phyloP scores from a whole-genome alignment of 2,113 vertebrate species.

The Petromus typicus region DNA sequence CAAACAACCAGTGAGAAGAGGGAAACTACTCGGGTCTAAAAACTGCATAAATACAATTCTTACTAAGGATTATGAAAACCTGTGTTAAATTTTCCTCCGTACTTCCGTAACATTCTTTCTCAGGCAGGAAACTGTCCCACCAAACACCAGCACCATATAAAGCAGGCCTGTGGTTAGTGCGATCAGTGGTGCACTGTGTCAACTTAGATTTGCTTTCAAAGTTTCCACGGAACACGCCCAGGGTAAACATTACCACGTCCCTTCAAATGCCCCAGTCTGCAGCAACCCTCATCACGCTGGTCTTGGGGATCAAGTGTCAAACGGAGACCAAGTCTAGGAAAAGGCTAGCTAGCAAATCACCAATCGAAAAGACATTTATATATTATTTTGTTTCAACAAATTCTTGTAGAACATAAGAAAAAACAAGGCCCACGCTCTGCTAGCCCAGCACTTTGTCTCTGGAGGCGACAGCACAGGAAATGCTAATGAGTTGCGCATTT shows the following conservation, averaged over 20 bases:
- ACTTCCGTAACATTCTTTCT: not conserved
- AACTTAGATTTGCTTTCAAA: conserved; percentile 37
- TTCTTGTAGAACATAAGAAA: not conserved
- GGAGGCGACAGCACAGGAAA: not conserved
- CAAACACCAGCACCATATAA: not conserved
- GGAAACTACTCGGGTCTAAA: not conserved
- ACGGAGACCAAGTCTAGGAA: conserved; percentile 14
- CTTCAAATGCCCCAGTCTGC: conserved; percentile 54
- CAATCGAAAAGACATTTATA: not conserved
- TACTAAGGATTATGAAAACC: conserved; percentile 22
- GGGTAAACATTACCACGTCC: conserved; percentile 58
- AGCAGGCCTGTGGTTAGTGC: not conserved
- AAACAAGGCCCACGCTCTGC: not conserved
- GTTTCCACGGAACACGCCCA: conserved; percentile 58
- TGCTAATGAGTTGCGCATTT: not conserved
- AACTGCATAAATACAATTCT: not conserved
- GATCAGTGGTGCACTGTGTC: not conserved
- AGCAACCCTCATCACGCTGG: not conserved
- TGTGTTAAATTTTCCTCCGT: not conserved
- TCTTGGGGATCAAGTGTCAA: conserved; percentile 66
- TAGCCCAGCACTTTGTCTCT: not conserved
- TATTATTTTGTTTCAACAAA: conserved; percentile 46
- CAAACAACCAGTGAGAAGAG: not conserved
- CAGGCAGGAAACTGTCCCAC: not conserved
- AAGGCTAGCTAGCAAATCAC: conserved; percentile 53